phyloP scores from a whole-genome alignment of 2,113 vertebrate genomes.

The Hippocampus zosterae region DNA sequence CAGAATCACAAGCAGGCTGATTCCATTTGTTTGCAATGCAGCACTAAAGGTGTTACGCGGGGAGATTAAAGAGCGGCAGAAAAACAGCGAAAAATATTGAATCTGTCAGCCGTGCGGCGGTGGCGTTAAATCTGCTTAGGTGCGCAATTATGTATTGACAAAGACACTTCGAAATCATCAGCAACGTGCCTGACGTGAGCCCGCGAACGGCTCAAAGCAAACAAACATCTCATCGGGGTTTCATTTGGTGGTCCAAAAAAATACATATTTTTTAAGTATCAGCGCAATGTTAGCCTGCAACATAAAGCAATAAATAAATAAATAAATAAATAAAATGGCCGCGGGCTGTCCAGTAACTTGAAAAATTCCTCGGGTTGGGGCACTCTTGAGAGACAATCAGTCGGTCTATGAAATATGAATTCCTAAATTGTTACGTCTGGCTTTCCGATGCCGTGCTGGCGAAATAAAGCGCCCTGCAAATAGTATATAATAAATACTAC shows the following conservation, averaged over 20 bases:
- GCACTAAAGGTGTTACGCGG: conserved; percentile 26
- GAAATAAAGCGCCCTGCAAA: neutral
- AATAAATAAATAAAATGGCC: too few relatives aligned
- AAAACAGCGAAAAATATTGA: conserved; percentile 25
- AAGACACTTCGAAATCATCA: conserved; percentile 57
- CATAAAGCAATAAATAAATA: neutral
- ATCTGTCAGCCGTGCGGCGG: conserved; percentile 36
- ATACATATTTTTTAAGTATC: too few relatives aligned
- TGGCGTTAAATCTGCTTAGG: conserved; percentile 44
- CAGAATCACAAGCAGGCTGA: conserved; percentile 32
- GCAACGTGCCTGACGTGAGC: conserved; percentile 23
- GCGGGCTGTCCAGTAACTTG: too few relatives aligned
- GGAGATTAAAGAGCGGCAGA: conserved; percentile 33
- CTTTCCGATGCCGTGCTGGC: neutral
- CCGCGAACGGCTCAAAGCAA: conserved; percentile 37
- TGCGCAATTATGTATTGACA: conserved; percentile 55
- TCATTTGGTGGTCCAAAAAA: neutral
- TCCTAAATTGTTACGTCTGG: neutral
- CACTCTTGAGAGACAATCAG: neutral
- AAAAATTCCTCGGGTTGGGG: too few relatives aligned
- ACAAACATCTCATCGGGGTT: conserved; percentile 7
- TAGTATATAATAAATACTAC: neutral
- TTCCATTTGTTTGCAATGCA: conserved; percentile 30
- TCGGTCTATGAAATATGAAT: neutral
- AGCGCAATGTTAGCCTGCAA: too few relatives aligned